Conservation (phyloP, 2,797 vertebrate genomes). For the Leptodactylus fallax region DNA sequence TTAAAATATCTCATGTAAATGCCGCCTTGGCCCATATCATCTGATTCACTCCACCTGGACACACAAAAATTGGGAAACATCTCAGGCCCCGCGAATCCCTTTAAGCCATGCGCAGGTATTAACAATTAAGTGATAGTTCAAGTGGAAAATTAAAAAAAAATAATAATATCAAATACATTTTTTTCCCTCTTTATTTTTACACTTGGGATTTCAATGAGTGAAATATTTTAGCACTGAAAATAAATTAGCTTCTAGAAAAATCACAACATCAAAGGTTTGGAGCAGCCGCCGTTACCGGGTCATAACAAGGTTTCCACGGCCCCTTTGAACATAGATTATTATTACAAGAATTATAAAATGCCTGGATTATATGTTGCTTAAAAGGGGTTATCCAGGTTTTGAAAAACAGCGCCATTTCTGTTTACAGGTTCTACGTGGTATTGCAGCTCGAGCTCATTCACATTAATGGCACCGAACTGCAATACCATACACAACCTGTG, state of each 20-base stretch:
- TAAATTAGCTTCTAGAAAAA: slow-evolving; percentile 25
- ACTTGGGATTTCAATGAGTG: slow-evolving; percentile 19
- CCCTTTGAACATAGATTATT: slow-evolving; percentile 27
- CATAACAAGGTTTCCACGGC: neutral
- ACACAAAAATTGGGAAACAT: neutral
- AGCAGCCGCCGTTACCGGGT: slow-evolving; percentile 10
- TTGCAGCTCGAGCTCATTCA: neutral
- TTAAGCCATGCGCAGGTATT: neutral
- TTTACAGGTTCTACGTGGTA: neutral
- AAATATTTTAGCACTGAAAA: slow-evolving; percentile 31
- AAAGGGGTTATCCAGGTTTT: neutral
- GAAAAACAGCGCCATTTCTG: neutral
- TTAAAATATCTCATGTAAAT: too few relatives aligned
- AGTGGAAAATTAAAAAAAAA: slow-evolving; percentile 29
- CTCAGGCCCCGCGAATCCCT: neutral
- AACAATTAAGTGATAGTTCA: slow-evolving; percentile 15
- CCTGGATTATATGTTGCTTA: neutral
- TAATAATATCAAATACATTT: neutral
- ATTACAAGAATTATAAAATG: neutral
- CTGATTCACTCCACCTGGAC: neutral
- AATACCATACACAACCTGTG: neutral
- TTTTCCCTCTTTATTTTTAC: slow-evolving; percentile 1
- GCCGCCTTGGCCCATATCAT: neutral
- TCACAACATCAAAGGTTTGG: slow-evolving; percentile 36
- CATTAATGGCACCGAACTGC: neutral